Evolutionary conservation across 2,113 vertebrate genomes (phyloP).

Genomic region (Anolis sagrei): DNA sequence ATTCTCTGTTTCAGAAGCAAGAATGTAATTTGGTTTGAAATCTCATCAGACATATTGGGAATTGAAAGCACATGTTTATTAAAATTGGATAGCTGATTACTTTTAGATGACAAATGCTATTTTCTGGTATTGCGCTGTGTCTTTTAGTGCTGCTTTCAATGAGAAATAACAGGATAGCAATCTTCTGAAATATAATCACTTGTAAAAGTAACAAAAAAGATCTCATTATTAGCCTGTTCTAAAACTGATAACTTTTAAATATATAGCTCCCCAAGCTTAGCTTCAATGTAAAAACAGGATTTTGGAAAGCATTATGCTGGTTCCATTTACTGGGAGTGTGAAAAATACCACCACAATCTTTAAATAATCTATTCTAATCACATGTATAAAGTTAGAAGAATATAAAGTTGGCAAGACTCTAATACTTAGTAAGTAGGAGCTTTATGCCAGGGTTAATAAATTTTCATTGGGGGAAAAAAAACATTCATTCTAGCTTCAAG

Average conservation of each 20-base stretch:
- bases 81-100: constrained; percentile 55
- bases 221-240: not conserved
- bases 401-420: not conserved
- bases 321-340: constrained; percentile 28
- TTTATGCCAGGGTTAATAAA: constrained; percentile 15
- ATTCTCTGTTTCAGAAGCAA: constrained; percentile 30
- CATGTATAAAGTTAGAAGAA: constrained; percentile 33
- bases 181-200: not conserved
- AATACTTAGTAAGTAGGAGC: not conserved
- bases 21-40: constrained; percentile 48
- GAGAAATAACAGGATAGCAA: constrained; percentile 31
- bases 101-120: constrained; percentile 55
- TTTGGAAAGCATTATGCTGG: constrained; percentile 6
- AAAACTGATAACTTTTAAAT: constrained; percentile 23
- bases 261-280: constrained; percentile 16
- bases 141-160: constrained; percentile 21
- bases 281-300: constrained; percentile 34
- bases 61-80: constrained; percentile 57
- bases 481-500: not conserved
- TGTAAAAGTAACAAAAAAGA: constrained; percentile 39
- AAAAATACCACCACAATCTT: fast-evolving
- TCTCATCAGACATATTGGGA: constrained; percentile 38
- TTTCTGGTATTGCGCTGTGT: constrained; percentile 48
- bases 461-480: constrained; percentile 7
- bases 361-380: constrained; percentile 27